phyloP scores from a whole-genome alignment of 1,140 invertebrate genomes.

The Choristoneura fumiferana region DNA sequence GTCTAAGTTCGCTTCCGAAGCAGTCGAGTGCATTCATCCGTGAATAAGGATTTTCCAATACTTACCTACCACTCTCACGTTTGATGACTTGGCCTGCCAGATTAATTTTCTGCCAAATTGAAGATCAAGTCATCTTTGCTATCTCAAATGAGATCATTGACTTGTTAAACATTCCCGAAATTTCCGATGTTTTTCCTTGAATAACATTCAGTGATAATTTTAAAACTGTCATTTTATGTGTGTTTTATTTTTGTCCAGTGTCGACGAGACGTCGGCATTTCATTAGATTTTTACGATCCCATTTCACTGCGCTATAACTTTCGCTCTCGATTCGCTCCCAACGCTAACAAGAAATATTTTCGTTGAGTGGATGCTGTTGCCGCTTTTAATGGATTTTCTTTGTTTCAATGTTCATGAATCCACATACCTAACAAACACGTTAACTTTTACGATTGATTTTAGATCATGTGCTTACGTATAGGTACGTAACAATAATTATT shows the following conservation, averaged over 20 bases:
- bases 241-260: background rate
- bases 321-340: constrained; percentile 6
- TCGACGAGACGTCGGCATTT: constrained; percentile 34
- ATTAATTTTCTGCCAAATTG: constrained; percentile 6
- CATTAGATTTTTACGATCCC: constrained; percentile 45
- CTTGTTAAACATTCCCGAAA: background rate
- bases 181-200: background rate
- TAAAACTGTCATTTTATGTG: background rate
- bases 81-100: constrained; percentile 10
- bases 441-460: background rate
- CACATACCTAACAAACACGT: background rate
- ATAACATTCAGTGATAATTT: background rate
- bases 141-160: constrained; percentile 14
- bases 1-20: constrained; percentile 2
- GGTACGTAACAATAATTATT: no score
- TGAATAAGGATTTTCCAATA: constrained; percentile 24
- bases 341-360: constrained; percentile 17
- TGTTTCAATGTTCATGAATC: constrained; percentile 2
- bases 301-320: constrained; percentile 27
- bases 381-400: constrained; percentile 16
- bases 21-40: constrained; percentile 10
- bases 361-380: constrained; percentile 3
- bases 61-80: background rate
- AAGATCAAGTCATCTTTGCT: background rate
- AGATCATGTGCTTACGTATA: no score